phyloP scores from a whole-genome alignment of 2,113 vertebrate species.

The Pogona vitticeps region DNA sequence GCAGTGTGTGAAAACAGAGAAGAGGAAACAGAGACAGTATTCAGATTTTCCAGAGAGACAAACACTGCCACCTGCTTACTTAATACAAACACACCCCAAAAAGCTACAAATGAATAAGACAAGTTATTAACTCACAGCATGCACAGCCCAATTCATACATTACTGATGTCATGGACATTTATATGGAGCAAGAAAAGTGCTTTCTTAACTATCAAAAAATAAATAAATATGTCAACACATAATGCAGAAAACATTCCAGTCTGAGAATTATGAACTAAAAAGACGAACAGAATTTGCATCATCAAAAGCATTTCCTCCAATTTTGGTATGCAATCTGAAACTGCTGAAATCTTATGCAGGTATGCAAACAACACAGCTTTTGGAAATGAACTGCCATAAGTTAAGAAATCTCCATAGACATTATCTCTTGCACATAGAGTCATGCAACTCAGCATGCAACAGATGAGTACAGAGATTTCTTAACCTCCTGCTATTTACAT shows the following conservation, averaged over 20 bases:
- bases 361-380: background rate
- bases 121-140: constrained; percentile 21
- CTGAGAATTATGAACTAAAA: background rate
- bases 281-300: background rate
- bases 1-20: constrained; percentile 39
- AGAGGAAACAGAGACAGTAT: constrained; percentile 27
- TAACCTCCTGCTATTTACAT: too few species aligned
- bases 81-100: constrained; percentile 6
- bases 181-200: background rate
- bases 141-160: constrained; percentile 13
- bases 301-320: background rate
- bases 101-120: constrained; percentile 26
- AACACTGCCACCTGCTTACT: constrained; percentile 16
- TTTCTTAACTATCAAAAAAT: constrained; percentile 30
- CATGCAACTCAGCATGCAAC: too few species aligned
- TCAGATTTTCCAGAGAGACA: constrained; percentile 46
- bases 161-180: constrained; percentile 7
- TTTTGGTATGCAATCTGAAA: background rate
- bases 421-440: rapidly evolving
- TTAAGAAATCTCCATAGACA: background rate
- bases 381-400: background rate
- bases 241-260: background rate
- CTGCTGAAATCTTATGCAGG: background rate
- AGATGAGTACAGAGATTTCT: too few species aligned
- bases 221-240: constrained; percentile 21